Evolutionary conservation across 2,113 vertebrate genomes (phyloP).

Genomic region (Phylloscopus whistleri): DNA sequence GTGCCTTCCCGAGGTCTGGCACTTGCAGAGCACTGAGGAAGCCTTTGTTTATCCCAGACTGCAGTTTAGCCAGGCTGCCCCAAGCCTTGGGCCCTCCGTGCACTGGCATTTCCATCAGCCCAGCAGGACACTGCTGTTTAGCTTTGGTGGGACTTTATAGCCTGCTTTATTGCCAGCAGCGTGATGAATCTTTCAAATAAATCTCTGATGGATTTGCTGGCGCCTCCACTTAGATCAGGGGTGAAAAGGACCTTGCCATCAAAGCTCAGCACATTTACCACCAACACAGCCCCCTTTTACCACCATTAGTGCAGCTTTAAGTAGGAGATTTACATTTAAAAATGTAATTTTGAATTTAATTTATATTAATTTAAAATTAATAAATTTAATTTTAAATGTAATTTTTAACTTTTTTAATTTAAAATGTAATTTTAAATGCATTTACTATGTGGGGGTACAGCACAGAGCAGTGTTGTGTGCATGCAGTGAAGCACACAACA

Average conservation of each 20-base stretch:
- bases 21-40: neutral
- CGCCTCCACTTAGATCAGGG: neutral
- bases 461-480: neutral
- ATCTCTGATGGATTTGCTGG: neutral
- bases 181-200: neutral
- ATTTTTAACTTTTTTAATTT: too few species aligned
- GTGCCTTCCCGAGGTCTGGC: neutral
- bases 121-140: neutral
- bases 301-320: neutral
- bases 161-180: neutral
- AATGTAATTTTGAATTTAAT: too few species aligned
- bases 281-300: neutral
- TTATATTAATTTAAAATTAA: too few species aligned
- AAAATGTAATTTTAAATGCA: too few species aligned
- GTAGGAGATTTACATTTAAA: neutral
- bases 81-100: neutral
- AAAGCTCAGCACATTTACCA: neutral
- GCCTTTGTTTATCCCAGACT: neutral
- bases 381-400: too few species aligned
- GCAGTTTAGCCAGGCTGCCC: neutral
- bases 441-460: neutral
- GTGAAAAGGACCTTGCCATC: neutral
- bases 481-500: neutral
- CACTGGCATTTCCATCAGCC: neutral
- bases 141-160: neutral